Percentiles rank a stretch among this genome's conserved stretches.
Evolutionary conservation across 92 coral and sea anemone genomes (phyloP).

Genomic region (Bergia sp.): DNA sequence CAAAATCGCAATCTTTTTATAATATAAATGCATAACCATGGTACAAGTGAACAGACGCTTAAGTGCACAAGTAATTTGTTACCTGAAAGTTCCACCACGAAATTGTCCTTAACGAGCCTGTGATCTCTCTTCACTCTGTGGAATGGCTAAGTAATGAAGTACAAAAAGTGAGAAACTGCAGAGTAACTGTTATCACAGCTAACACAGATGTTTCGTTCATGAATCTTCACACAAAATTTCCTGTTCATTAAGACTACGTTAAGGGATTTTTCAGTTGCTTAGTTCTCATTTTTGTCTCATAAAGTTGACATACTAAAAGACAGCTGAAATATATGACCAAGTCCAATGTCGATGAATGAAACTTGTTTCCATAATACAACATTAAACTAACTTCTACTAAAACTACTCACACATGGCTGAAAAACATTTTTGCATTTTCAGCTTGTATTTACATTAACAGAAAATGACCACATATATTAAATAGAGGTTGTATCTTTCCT

Average conservation of each 20-base stretch:
- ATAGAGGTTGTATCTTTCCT: neutral
- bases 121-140: conserved; percentile 85
- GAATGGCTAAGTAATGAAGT: conserved; percentile 19
- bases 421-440: neutral
- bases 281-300: no score
- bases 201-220: neutral
- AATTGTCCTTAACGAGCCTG: conserved; percentile 86
- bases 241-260: no score
- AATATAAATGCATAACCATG: neutral
- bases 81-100: conserved; percentile 95
- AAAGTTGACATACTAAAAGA: no score
- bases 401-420: neutral
- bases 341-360: neutral
- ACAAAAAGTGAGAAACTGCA: neutral
- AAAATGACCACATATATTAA: no score
- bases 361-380: no score
- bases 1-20: neutral
- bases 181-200: neutral
- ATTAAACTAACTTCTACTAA: neutral
- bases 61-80: neutral
- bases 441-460: neutral
- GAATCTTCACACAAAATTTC: neutral
- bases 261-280: no score
- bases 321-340: neutral
- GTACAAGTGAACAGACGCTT: neutral